phyloP scores from a whole-genome alignment of 2,888 invertebrate species.

The Thymelicus acteon region DNA sequence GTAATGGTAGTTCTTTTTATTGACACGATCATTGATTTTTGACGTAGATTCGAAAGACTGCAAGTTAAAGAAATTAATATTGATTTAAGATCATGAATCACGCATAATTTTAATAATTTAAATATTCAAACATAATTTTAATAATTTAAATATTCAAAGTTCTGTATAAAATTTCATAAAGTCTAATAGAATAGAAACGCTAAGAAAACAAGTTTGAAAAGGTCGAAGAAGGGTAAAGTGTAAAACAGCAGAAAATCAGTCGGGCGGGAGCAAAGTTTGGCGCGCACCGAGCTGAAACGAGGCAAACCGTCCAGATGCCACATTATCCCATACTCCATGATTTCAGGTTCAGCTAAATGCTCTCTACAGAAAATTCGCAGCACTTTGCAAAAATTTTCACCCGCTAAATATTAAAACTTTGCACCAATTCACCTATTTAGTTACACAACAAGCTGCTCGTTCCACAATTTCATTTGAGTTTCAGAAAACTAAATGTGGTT shows the following conservation, averaged over 20 bases:
- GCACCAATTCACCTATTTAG: neutral
- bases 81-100: no score
- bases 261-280: conserved; percentile 37
- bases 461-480: conserved; percentile 17
- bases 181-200: neutral
- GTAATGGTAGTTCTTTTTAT: no score
- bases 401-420: conserved; percentile 13
- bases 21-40: no score
- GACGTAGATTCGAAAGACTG: no score
- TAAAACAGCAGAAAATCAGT: conserved; percentile 42
- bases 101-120: no score
- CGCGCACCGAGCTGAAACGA: conserved; percentile 33
- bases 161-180: neutral
- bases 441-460: conserved; percentile 9
- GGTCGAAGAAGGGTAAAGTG: conserved; percentile 34
- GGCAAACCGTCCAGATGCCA: conserved; percentile 38
- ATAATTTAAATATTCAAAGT: no score
- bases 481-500: conserved; percentile 24
- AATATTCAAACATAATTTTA: no score
- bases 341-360: conserved; percentile 20
- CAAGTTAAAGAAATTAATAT: no score
- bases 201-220: conserved; percentile 12
- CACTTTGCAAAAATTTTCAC: conserved; percentile 9
- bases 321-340: conserved; percentile 21
- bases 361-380: conserved; percentile 5